Base-by-base conservation (phyloP, 2,113 vertebrate genomes). In the Callorhinus ursinus region DNA sequence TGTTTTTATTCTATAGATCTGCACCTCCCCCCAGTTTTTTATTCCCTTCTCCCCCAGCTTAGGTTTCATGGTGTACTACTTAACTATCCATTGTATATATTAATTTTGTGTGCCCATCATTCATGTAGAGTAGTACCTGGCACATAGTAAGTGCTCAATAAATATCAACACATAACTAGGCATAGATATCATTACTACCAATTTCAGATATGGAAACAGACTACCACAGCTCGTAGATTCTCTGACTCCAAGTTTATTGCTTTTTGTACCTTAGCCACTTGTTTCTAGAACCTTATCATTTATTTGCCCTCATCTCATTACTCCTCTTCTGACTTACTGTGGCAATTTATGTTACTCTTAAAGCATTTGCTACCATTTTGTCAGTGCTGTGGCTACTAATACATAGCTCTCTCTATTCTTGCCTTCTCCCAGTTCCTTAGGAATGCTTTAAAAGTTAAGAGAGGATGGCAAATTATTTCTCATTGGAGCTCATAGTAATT, bases 251-350 rank as follows among this genome's bases (percentile, higher is more conserved):
- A 36, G 28, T 67, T 53, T 46, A 49, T 88, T 96, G 24, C 12
- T 33, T 94, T 94, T 71, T 91, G 49, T 90, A 39, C 10, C 24
- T 79, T 88, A 77, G 49, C 26, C 18, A 85, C 6, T 92, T 95
- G 33, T 95, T 95, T 96, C 49, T 96, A 87, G 28, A 88, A 39
- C n/a, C 46, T 65, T 65, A n/a, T 94, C n/a, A 39, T 72, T 90
- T 82, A 83, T 89, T 80, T 95, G 57, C 65, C 61, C 36, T 85
- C 24, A 59, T 80, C 24, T 77, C 18, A 83, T 72, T 94, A 18
- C 84, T 92, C 39, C 61, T 83, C 11, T 57, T 79, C 26, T 28
- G 72, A 79, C 89, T 74, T 94, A 53, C 49, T 7, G 1, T 33
- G 55, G 36, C 24, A 36, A 14, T 69, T 46, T 39, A 31, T 69